A percentile compares a stretch with the other conserved stretches of the same genome.
Conservation (phyloP, 1,140 invertebrate species). For the Drosophila willistoni region DNA sequence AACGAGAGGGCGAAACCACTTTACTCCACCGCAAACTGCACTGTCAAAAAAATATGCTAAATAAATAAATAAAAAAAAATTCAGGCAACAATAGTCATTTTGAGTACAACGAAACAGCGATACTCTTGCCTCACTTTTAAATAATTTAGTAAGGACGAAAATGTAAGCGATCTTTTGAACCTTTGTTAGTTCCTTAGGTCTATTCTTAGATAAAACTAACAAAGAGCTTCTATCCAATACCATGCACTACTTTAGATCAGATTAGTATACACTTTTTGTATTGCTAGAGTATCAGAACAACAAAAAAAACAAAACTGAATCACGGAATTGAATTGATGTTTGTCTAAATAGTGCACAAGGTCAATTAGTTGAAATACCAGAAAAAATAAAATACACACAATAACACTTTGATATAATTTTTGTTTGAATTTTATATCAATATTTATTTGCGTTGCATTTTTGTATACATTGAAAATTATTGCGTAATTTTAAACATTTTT, state of each 20-base stretch:
- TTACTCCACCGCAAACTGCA: constrained; percentile 40
- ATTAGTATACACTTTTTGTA: constrained; percentile 3
- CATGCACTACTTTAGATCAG: too few relatives aligned
- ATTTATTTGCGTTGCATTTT: background rate
- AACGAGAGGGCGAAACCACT: background rate
- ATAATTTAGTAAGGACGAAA: too few relatives aligned
- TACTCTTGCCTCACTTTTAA: background rate
- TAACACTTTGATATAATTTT: constrained; percentile 37
- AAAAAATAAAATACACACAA: constrained; percentile 55
- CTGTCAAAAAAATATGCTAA: constrained; percentile 12
- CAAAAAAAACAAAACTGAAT: constrained; percentile 50
- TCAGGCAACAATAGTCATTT: too few relatives aligned
- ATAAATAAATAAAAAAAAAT: constrained; percentile 2
- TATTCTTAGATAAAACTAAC: background rate
- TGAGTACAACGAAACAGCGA: background rate
- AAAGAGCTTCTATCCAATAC: background rate
- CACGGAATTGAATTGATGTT: constrained; percentile 63
- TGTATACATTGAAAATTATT: constrained; percentile 17
- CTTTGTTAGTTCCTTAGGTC: too few relatives aligned
- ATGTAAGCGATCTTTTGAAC: too few relatives aligned
- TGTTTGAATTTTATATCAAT: constrained; percentile 31
- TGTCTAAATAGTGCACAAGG: constrained; percentile 75
- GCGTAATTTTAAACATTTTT: constrained; percentile 46
- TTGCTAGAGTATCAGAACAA: constrained; percentile 9
- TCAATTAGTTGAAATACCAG: constrained; percentile 75